Percentiles rank a stretch among this genome's conserved stretches.
Evolutionary conservation across 2,888 invertebrate species (phyloP).

Genomic region (Phania funesta): DNA sequence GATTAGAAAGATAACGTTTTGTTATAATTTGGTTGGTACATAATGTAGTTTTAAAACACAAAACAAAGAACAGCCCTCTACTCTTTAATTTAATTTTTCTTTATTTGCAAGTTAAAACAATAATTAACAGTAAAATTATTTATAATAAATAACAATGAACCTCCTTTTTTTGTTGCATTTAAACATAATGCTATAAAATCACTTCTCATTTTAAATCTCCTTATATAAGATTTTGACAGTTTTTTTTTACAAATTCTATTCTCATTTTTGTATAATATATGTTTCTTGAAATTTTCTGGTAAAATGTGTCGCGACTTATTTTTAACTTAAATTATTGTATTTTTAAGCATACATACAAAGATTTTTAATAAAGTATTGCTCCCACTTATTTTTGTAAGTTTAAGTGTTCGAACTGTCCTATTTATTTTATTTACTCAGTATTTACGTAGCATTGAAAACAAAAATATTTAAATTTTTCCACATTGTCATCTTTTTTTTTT

Average conservation of each 20-base stretch:
- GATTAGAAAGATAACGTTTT: constrained; percentile 71
- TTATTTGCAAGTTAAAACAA: constrained; percentile 36
- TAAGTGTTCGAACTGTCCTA: constrained; percentile 47
- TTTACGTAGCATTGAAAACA: constrained; percentile 26
- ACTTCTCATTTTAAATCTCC: neutral
- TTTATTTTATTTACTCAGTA: constrained; percentile 57
- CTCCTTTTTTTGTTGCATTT: constrained; percentile 57
- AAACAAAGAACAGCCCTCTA: constrained; percentile 19
- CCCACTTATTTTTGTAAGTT: constrained; percentile 15
- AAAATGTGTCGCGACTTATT: neutral
- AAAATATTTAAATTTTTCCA: neutral
- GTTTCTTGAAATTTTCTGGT: neutral
- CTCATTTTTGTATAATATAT: neutral
- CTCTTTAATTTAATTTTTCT: constrained; percentile 9
- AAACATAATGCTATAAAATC: constrained; percentile 20
- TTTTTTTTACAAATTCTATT: neutral
- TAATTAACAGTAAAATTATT: constrained; percentile 3
- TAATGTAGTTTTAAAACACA: constrained; percentile 46
- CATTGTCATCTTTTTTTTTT: constrained; percentile 34
- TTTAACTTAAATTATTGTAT: constrained; percentile 48
- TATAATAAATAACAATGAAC: constrained; percentile 30
- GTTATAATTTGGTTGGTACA: constrained; percentile 10
- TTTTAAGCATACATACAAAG: constrained; percentile 12
- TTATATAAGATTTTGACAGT: neutral
- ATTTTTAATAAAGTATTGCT: neutral